Evolutionary conservation across 2,797 vertebrate species (phyloP).

Genomic region (Coregonus suidteri): DNA sequence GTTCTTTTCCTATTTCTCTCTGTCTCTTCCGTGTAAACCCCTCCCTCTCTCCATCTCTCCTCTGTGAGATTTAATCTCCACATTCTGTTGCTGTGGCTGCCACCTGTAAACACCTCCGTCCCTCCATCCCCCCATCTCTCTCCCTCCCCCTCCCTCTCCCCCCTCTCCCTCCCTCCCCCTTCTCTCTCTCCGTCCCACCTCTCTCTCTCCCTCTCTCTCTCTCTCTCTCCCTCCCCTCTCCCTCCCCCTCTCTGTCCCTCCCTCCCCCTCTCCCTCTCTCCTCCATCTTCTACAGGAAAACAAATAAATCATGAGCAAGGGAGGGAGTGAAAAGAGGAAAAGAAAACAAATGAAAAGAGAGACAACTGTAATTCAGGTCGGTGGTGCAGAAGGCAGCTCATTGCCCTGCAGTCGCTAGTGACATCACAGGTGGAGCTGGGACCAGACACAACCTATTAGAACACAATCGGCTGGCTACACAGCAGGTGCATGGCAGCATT

Average conservation of each 20-base stretch:
- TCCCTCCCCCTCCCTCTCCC: neutral
- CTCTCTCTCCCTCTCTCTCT: neutral
- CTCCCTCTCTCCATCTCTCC: conserved; percentile 14
- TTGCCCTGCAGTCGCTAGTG: neutral
- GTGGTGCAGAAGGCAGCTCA: neutral
- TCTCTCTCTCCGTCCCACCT: neutral
- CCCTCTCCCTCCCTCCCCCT: neutral
- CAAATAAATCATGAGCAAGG: conserved; percentile 1
- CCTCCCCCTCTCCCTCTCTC: conserved; percentile 4
- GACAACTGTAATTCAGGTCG: neutral
- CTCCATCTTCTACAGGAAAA: conserved; percentile 7
- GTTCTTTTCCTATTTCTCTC: neutral
- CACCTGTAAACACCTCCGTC: neutral
- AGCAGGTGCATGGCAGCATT: neutral
- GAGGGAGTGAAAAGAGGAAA: neutral
- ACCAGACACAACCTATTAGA: neutral
- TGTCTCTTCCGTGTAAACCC: neutral
- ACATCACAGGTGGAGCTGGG: neutral
- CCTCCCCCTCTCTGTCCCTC: neutral
- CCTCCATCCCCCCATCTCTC: too few relatives aligned
- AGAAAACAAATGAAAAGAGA: conserved; percentile 8
- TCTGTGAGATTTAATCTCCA: neutral
- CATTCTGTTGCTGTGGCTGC: conserved; percentile 3
- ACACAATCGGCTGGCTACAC: neutral
- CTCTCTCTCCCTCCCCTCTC: neutral